Base-by-base conservation (phyloP, 2,797 vertebrate genomes). In the Acanthurus lineatus region DNA sequence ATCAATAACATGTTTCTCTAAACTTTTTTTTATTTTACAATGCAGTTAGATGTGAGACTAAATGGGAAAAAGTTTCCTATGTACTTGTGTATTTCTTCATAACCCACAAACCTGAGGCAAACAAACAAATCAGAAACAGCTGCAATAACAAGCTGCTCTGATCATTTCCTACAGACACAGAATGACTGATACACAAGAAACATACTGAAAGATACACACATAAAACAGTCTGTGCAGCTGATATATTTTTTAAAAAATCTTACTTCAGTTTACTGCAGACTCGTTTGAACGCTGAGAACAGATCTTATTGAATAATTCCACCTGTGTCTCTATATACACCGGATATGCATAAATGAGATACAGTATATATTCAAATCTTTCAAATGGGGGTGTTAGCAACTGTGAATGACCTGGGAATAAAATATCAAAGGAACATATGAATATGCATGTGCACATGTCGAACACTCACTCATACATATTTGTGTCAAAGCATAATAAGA, bases 361-460 rank as follows among this genome's bases (percentile, higher is more conserved):
- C 66, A 51, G 53, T 77, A 35, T 65, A 73, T 49, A 59, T n/a
- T 40, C 69, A 54, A 63, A 81, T 77, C 47, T 81, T 69, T 73
- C 35, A 60, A 71, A 66, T 72, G 81, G 81, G 77, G 83, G 76
- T 62, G 76, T 83, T 77, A 80, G 77, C 65, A 75, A 61, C 32
- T 35, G 32, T 35, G 32, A 35, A 35, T 54, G 79, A 81, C 49
- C 76, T 54, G 57, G 14, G 51, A 83, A 67, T 45, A 68, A 77
- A 49, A 85, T 81, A 82, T 89, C 79, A 90, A 87, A 89, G 68
- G 79, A 52, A 70, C 12, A 53, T 48, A 77, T 88, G 75, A 91
- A 91, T 90, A 91, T 92, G 69, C 47, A 91, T 90, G 70, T 58
- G 69, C 79, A 88, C 72, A 87, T 86, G 85, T 51, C 73, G 68